A percentile compares a stretch with the other conserved stretches of the same genome.
Conservation (phyloP, 1,140 invertebrate genomes). For the Eubasilissa regina region DNA sequence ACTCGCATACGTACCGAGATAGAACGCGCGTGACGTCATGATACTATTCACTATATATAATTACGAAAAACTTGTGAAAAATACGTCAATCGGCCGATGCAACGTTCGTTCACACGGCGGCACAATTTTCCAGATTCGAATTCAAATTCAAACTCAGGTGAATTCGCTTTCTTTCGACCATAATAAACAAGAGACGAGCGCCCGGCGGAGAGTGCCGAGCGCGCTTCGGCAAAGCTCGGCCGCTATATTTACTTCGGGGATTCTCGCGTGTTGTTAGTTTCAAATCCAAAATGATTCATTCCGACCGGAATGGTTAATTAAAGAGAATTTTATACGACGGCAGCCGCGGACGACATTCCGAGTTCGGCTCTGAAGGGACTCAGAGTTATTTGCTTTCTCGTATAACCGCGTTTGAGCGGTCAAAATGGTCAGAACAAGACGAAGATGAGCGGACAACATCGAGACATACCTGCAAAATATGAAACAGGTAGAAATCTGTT, state of each 20-base stretch:
- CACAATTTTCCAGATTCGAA: background rate
- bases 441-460: too few relatives aligned
- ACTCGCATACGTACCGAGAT: too few relatives aligned
- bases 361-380: background rate
- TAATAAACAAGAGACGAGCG: conserved; percentile 18
- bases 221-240: background rate
- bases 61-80: too few relatives aligned
- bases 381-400: background rate
- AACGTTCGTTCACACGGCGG: background rate
- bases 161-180: background rate
- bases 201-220: conserved; percentile 16
- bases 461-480: too few relatives aligned
- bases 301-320: background rate
- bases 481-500: too few relatives aligned
- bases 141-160: conserved; percentile 32
- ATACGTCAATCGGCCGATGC: too few relatives aligned
- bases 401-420: background rate
- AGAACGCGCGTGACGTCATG: too few relatives aligned
- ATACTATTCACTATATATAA: too few relatives aligned
- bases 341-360: background rate
- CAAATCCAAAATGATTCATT: conserved; percentile 25
- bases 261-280: too few relatives aligned
- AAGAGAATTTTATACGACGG: background rate
- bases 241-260: conserved; percentile 1
- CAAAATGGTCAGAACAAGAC: background rate